Evolutionary conservation across 1,140 invertebrate species (phyloP).

Genomic region (Leptinotarsa defecta): DNA sequence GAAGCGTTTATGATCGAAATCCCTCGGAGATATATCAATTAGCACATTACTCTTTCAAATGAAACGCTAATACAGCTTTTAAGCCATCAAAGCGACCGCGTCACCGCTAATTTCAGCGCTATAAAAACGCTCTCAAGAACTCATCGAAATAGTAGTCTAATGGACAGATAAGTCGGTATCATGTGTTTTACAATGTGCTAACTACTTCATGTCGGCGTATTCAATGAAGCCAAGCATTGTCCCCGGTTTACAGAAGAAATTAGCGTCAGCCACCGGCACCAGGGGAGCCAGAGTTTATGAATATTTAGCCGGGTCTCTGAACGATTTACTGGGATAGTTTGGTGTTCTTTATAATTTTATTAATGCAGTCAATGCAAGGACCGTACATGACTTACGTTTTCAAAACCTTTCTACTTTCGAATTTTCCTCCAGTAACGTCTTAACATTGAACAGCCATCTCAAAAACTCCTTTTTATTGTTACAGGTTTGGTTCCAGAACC

Average conservation of each 20-base stretch:
- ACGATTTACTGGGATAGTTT: too few species aligned
- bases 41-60: conserved; percentile 47
- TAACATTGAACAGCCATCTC: too few species aligned
- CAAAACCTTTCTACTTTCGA: not conserved
- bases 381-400: too few species aligned
- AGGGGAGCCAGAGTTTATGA: too few species aligned
- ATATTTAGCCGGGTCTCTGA: too few species aligned
- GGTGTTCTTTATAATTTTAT: too few species aligned
- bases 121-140: conserved; percentile 21
- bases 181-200: conserved; percentile 51
- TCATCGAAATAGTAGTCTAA: conserved; percentile 40
- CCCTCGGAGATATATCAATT: conserved; percentile 39
- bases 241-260: conserved; percentile 40
- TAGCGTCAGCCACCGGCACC: conserved; percentile 15
- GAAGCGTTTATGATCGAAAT: conserved; percentile 2
- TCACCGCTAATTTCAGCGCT: conserved; percentile 15
- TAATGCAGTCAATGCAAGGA: too few species aligned
- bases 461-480: conserved; percentile 49
- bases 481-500: conserved; percentile 98
- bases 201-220: conserved; percentile 43
- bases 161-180: conserved; percentile 51
- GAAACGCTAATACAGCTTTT: conserved; percentile 52
- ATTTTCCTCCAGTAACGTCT: not conserved
- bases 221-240: conserved; percentile 33
- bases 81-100: conserved; percentile 45